A percentile compares a stretch with the other conserved stretches of the same genome.
Conservation (phyloP, 2,797 vertebrate species). For the Dendrocincla tyrannina region DNA sequence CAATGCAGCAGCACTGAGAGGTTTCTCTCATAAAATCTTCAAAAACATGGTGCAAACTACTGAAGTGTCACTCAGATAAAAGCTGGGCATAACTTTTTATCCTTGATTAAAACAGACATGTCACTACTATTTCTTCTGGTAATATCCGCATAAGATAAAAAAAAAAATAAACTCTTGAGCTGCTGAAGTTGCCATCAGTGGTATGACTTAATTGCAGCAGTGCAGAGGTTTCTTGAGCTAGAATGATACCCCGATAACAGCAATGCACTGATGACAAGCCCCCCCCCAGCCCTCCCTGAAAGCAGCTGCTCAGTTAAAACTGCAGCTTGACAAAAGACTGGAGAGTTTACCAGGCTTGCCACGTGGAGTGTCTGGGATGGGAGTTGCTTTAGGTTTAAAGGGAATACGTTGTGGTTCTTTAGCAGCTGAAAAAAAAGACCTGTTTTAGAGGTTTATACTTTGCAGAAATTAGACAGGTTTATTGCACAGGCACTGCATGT, state of each 20-base stretch:
- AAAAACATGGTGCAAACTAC: background rate
- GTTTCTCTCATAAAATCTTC: background rate
- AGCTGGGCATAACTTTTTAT: background rate
- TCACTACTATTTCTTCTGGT: background rate
- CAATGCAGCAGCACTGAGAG: background rate
- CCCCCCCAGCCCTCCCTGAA: background rate
- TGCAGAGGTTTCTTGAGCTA: background rate
- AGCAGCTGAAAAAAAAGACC: slow-evolving; percentile 71
- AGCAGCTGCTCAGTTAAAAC: background rate
- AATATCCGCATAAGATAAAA: background rate
- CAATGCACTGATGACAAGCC: background rate
- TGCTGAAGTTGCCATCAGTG: background rate
- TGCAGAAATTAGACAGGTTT: background rate
- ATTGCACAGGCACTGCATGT: background rate
- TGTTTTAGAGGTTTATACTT: background rate
- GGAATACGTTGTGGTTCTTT: slow-evolving; percentile 62
- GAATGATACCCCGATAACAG: background rate
- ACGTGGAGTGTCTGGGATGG: slow-evolving; percentile 45
- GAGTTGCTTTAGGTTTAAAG: slow-evolving; percentile 63
- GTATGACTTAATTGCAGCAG: background rate
- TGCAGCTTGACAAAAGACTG: background rate
- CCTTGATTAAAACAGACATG: background rate
- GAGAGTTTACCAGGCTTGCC: slow-evolving; percentile 72
- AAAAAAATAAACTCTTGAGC: background rate
- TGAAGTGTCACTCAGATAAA: background rate